Evolutionary conservation across 2,797 vertebrate species (phyloP).

Genomic region (Glossophaga mutica): DNA sequence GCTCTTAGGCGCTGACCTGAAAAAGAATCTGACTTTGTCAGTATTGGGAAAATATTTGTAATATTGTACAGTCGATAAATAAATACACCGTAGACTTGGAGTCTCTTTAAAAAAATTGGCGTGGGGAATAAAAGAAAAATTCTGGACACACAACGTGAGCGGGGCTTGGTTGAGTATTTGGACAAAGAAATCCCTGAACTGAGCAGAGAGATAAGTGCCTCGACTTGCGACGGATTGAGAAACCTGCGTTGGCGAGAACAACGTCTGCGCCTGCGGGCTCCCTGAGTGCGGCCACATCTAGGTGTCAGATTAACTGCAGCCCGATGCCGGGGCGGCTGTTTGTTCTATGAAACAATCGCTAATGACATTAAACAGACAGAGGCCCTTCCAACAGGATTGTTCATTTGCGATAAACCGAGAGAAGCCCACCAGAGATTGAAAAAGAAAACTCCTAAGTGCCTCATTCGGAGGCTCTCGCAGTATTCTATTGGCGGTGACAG

Average conservation of each 20-base stretch:
- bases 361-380: slow-evolving; percentile 87
- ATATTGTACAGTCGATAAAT: slow-evolving; percentile 77
- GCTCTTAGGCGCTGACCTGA: slow-evolving; percentile 65
- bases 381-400: slow-evolving; percentile 85
- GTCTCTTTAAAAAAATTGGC: slow-evolving; percentile 66
- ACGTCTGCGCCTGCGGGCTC: slow-evolving; percentile 75
- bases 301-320: slow-evolving; percentile 86
- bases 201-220: slow-evolving; percentile 84
- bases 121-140: slow-evolving; percentile 59
- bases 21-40: slow-evolving; percentile 78
- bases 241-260: slow-evolving; percentile 81
- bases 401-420: slow-evolving; percentile 84
- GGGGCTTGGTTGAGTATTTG: slow-evolving; percentile 83
- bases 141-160: slow-evolving; percentile 75
- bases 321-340: slow-evolving; percentile 81
- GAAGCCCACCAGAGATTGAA: slow-evolving; percentile 83
- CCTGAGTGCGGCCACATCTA: slow-evolving; percentile 83
- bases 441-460: slow-evolving; percentile 82
- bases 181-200: slow-evolving; percentile 84
- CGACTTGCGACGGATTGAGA: slow-evolving; percentile 85
- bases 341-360: slow-evolving; percentile 87
- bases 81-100: slow-evolving; percentile 73
- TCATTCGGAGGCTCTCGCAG: slow-evolving; percentile 76
- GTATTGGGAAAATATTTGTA: slow-evolving; percentile 79
- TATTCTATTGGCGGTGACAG: slow-evolving; percentile 79